Conservation (phyloP, 2,888 invertebrate species). For the Eupithecia subfuscata region DNA sequence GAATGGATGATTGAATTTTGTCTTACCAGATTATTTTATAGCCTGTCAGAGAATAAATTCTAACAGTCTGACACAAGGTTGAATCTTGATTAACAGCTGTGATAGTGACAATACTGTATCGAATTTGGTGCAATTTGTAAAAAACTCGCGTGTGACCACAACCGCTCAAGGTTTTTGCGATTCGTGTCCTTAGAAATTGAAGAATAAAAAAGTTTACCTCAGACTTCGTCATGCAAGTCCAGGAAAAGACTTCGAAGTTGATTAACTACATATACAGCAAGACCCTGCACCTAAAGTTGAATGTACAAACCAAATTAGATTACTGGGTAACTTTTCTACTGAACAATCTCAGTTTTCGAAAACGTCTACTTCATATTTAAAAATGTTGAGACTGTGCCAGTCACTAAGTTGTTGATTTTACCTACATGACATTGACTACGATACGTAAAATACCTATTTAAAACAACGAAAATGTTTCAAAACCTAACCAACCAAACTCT, state of each 20-base stretch:
- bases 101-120: constrained; percentile 16
- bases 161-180: neutral
- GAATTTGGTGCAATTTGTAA: constrained; percentile 24
- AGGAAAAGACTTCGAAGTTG: neutral
- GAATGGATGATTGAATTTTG: constrained; percentile 57
- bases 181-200: neutral
- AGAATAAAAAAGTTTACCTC: neutral
- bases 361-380: too few species aligned
- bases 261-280: too few species aligned
- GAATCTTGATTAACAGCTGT: constrained; percentile 40
- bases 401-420: too few species aligned
- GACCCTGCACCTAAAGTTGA: too few species aligned
- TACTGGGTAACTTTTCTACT: neutral
- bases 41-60: constrained; percentile 3
- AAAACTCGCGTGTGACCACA: constrained; percentile 17
- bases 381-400: too few species aligned
- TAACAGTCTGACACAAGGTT: constrained; percentile 37
- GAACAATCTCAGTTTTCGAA: neutral
- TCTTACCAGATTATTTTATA: constrained; percentile 1
- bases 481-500: neutral
- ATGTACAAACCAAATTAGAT: too few species aligned
- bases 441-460: too few species aligned
- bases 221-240: neutral
- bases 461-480: too few species aligned
- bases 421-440: too few species aligned